Percentiles rank a stretch among this genome's conserved stretches.
phyloP scores from a whole-genome alignment of 2,113 vertebrate genomes.

The Cranoglanis bouderius region DNA sequence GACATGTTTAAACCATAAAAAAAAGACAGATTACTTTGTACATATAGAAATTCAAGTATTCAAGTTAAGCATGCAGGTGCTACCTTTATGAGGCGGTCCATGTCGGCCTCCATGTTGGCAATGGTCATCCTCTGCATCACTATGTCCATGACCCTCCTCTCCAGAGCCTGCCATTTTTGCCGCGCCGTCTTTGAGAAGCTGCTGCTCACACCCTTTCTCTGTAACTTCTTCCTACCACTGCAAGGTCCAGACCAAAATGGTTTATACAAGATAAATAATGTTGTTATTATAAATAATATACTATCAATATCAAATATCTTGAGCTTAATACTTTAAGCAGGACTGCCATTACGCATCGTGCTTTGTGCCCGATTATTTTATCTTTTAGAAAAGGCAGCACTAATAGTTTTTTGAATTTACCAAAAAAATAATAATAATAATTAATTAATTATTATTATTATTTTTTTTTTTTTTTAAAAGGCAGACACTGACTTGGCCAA shows the following conservation, averaged over 20 bases:
- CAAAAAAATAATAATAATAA: no score
- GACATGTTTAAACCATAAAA: background rate
- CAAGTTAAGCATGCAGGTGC: background rate
- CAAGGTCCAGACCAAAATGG: background rate
- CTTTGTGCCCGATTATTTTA: background rate
- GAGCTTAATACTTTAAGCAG: background rate
- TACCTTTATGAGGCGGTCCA: conserved; percentile 95
- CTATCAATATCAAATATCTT: background rate
- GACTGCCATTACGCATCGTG: background rate
- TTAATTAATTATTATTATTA: no score
- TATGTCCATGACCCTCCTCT: conserved; percentile 87
- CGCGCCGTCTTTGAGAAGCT: conserved; percentile 86
- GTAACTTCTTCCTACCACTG: conserved; percentile 83
- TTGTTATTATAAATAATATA: background rate
- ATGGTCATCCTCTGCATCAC: conserved; percentile 99
- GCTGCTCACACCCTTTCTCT: conserved; percentile 79
- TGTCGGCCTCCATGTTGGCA: conserved; percentile 89
- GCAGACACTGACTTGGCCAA: conserved; percentile 54
- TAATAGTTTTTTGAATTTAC: no score
- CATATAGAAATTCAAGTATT: background rate
- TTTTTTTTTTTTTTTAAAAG: no score
- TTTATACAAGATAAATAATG: background rate
- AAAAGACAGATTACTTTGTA: background rate
- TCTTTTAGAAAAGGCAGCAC: background rate
- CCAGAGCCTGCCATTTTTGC: conserved; percentile 93